Evolutionary conservation across 2,113 vertebrate genomes (phyloP).

Genomic region (Mesoclemmys tuberculata): DNA sequence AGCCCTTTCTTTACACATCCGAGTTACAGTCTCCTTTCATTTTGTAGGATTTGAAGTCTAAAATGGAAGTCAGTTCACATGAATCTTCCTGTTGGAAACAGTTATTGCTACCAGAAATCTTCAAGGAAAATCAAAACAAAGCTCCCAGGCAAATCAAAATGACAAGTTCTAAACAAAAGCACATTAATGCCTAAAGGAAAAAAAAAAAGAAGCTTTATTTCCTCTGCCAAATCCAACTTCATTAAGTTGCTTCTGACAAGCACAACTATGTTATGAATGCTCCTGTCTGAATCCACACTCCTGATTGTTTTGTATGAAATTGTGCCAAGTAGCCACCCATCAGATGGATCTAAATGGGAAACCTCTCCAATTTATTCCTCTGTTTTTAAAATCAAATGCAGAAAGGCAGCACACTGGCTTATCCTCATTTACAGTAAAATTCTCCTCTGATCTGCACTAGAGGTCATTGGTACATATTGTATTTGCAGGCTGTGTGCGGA

Average conservation of each 20-base stretch:
- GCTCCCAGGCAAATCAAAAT: constrained; percentile 62
- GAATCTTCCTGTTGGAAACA: constrained; percentile 69
- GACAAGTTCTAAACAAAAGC: constrained; percentile 66
- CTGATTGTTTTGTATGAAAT: constrained; percentile 17
- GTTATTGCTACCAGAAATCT: constrained; percentile 60
- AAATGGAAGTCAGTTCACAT: constrained; percentile 62
- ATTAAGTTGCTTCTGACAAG: constrained; percentile 63
- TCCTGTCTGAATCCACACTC: constrained; percentile 8
- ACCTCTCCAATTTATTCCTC: not conserved
- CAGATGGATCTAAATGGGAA: not conserved
- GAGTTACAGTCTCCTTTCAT: constrained; percentile 20
- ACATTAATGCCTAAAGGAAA: constrained; percentile 46
- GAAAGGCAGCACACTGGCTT: constrained; percentile 2
- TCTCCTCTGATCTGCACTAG: constrained; percentile 16
- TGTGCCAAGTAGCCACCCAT: not conserved
- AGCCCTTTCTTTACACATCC: constrained; percentile 14
- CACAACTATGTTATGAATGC: constrained; percentile 31
- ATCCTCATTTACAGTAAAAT: constrained; percentile 21
- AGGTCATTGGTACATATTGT: not conserved
- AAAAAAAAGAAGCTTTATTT: not conserved
- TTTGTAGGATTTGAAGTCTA: constrained; percentile 54
- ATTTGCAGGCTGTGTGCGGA: constrained; percentile 17
- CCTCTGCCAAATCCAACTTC: constrained; percentile 42
- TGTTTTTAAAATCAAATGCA: constrained; percentile 21
- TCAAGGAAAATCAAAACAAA: constrained; percentile 67